Base-by-base conservation (phyloP, 1,140 invertebrate species). In the Bombus waltoni region DNA sequence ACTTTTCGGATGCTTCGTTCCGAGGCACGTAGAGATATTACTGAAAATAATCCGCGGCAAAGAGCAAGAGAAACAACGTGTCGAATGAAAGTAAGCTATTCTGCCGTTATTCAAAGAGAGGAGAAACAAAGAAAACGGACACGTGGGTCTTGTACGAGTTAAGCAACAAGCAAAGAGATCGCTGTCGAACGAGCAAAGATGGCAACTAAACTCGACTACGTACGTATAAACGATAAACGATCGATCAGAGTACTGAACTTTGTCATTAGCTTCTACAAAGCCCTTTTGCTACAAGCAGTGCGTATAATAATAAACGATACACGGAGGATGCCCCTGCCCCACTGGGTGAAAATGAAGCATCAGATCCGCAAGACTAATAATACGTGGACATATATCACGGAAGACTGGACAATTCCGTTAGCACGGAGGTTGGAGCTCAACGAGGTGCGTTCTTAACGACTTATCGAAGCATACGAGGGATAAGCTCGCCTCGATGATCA, bases 401-500 rank as follows among this genome's bases (percentile, higher is more conserved):
- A 86, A 89, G 88, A 87, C 70, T 87, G 88, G 85, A 87, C 68
- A 83, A 83, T 87, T 76, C 83, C 44, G 71, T 78, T 85, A 40
- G 68, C 66, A 81, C 72, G 59, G 76, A 83, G 87, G 73, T 66
- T 79, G 81, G 78, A 85, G 66, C 88, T 73, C 80, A 90, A 84
- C 89, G 89, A 88, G 83, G 76, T 90, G 89, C 87, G 88, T 90
- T 86, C 87, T 90, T 90, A 88, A 85, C 89, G 81, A 90, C 74
- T 87, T 91, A 91, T 86, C 89, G 90, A 91, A 83, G 91, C 92
- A 83, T 92, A 86, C 75, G 38, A 72, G 68, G 74, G 44, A 88
- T 47, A 88, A 88, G 71, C 88, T 86, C 90, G 90, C 89, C 85
- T 92, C 85, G 89, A 66, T 91, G 91, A 82, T 88, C 90, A 93